Evolutionary conservation across 2,888 invertebrate genomes (phyloP).

Genomic region (Julus scandinavius): DNA sequence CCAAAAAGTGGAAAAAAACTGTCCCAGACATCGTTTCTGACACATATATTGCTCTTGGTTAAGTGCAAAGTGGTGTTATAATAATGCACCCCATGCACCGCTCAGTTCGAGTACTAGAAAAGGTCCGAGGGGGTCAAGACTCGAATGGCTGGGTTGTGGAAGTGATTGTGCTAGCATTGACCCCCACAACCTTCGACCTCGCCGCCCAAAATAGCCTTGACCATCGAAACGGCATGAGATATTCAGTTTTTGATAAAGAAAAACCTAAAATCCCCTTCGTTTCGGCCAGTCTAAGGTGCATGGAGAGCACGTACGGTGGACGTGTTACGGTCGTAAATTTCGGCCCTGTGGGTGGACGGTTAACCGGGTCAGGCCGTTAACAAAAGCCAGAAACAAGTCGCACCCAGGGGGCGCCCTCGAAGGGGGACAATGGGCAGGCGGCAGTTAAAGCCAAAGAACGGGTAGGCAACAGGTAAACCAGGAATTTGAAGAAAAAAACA

Average conservation of each 20-base stretch:
- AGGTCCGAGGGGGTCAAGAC: neutral
- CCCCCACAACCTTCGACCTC: neutral
- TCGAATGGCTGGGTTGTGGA: neutral
- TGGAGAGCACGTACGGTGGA: neutral
- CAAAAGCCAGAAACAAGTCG: conserved; percentile 39
- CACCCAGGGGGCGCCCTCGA: conserved; percentile 24
- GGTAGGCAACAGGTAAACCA: conserved; percentile 31
- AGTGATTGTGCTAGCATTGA: too few relatives aligned
- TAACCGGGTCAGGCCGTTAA: conserved; percentile 39
- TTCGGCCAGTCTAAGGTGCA: neutral
- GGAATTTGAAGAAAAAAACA: neutral
- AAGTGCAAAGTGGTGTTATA: conserved; percentile 25
- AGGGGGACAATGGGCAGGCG: conserved; percentile 40
- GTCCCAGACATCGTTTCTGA: neutral
- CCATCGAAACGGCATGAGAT: neutral
- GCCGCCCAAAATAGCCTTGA: neutral
- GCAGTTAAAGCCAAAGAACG: neutral
- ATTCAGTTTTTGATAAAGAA: neutral
- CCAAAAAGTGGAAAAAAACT: neutral
- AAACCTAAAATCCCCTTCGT: neutral
- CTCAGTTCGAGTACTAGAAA: neutral
- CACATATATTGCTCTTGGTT: conserved; percentile 9
- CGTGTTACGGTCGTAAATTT: conserved; percentile 9
- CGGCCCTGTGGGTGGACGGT: conserved; percentile 23
- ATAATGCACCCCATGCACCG: neutral